Conservation (phyloP, 2,797 vertebrate genomes). For the Cercopithecus petaurista region DNA sequence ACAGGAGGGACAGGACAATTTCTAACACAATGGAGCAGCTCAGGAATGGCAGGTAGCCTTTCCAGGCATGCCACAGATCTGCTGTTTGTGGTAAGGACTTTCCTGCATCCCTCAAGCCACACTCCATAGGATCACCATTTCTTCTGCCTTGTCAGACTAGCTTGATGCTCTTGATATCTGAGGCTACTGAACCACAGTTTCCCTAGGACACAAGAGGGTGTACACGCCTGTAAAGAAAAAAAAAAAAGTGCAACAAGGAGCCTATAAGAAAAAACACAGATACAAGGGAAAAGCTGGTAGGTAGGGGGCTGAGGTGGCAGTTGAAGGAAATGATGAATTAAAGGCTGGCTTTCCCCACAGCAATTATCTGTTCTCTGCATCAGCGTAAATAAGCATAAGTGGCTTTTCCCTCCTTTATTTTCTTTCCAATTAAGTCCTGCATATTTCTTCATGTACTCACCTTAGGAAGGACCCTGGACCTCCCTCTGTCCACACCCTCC, state of each 20-base stretch:
- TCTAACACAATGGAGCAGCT: not conserved
- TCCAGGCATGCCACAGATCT: not conserved
- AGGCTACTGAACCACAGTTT: not conserved
- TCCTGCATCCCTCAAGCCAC: not conserved
- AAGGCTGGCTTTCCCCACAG: not conserved
- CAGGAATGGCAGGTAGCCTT: fast-evolving
- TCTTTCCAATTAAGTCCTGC: not conserved
- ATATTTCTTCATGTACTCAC: not conserved
- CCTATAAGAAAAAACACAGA: not conserved
- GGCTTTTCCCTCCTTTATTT: not conserved
- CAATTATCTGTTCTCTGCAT: not conserved
- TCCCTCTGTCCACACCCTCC: not conserved
- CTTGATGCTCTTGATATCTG: too few relatives aligned
- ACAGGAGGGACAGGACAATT: not conserved
- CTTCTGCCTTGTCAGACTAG: not conserved
- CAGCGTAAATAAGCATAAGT: not conserved
- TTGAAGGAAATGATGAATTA: not conserved
- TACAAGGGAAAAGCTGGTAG: not conserved
- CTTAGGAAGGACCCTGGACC: conserved; percentile 10
- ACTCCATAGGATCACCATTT: fast-evolving
- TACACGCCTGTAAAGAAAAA: not conserved
- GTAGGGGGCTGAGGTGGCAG: not conserved
- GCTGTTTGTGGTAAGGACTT: not conserved
- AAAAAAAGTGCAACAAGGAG: not conserved
- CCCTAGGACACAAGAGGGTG: not conserved